Base-by-base conservation (phyloP, 2,113 vertebrate genomes). In the Gavialis gangeticus region DNA sequence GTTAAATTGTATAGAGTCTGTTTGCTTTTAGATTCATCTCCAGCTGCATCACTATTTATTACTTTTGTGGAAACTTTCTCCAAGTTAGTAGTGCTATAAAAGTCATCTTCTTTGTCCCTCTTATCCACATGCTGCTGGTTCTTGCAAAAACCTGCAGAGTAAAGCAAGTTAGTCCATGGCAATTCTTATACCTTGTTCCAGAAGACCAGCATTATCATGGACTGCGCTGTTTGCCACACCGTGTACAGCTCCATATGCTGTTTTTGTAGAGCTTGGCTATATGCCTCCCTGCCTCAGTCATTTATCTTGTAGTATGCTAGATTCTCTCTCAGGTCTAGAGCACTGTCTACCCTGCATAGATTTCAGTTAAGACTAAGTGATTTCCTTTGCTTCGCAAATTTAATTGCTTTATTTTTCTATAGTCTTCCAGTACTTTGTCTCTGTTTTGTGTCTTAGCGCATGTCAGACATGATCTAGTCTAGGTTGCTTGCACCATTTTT, bases 21-120 rank as follows among this genome's bases (percentile, higher is more conserved):
- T 46, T 63, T 86, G 30, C 57, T 96, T 86, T 81, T 90, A 90
- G 85, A 63, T 79, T 88, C 79, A 90, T 91, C 86, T 93, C 89
- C 93, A 93, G 54, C 64, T 63, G 60, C n/a, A 25, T 16, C 55
- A 7, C 75, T 76, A 80, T 91, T 86, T 91, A 95, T 60, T 34
- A 37, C 30, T 88, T 85, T 80, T n/a, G 54, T 0, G 4, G 79
- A 85, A 83, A 88, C 4, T 4, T 67, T 4, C 25, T 3, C 64
- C 75, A 59, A 54, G 67, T 92, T 37, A 67, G 6, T 84, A 75
- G 80, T 57, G 73, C 37, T 93, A 46, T 46, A 46, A 46, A 46
- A 46, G 37, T 46, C 37, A 46, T 46, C 37, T 97, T 88, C 86
- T 84, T 86, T 57, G 88, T 75, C 18, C 55, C 13, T 5, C 7